Evolutionary conservation across 2,888 invertebrate genomes (phyloP).

Genomic region (Synanthedon tipuliformis): DNA sequence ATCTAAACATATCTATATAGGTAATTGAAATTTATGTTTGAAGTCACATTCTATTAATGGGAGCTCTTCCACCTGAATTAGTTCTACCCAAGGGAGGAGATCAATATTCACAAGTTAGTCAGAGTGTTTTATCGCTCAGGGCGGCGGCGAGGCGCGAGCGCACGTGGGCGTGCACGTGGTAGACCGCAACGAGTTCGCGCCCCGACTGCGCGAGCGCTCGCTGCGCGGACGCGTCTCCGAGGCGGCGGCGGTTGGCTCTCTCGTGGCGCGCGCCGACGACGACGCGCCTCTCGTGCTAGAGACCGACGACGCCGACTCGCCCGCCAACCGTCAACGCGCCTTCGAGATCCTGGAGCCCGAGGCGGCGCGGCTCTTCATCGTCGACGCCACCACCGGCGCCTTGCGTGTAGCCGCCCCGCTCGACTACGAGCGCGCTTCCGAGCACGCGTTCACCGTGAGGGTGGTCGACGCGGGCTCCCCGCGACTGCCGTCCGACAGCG

Average conservation of each 20-base stretch:
- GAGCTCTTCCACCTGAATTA: not conserved
- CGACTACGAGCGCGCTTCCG: slow-evolving; percentile 80
- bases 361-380: slow-evolving; percentile 83
- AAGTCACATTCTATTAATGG: not conserved
- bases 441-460: slow-evolving; percentile 85
- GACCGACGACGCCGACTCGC: slow-evolving; percentile 87
- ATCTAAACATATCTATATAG: no score
- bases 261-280: slow-evolving; percentile 65
- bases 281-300: slow-evolving; percentile 82
- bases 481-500: slow-evolving; percentile 79
- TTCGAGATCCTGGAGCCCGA: slow-evolving; percentile 87
- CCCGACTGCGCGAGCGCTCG: slow-evolving; percentile 74
- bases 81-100: no score
- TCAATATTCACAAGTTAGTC: not conserved
- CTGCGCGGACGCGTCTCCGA: slow-evolving; percentile 84
- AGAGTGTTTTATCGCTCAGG: slow-evolving; percentile 21
- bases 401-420: slow-evolving; percentile 80
- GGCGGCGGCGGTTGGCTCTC: slow-evolving; percentile 77
- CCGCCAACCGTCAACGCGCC: slow-evolving; percentile 84
- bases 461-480: slow-evolving; percentile 88
- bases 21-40: no score
- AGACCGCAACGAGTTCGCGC: slow-evolving; percentile 89
- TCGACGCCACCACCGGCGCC: slow-evolving; percentile 90
- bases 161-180: slow-evolving; percentile 85
- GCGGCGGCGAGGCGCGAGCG: slow-evolving; percentile 75